Evolutionary conservation across 2,797 vertebrate species (phyloP).

Genomic region (Chrysocyon brachyurus): DNA sequence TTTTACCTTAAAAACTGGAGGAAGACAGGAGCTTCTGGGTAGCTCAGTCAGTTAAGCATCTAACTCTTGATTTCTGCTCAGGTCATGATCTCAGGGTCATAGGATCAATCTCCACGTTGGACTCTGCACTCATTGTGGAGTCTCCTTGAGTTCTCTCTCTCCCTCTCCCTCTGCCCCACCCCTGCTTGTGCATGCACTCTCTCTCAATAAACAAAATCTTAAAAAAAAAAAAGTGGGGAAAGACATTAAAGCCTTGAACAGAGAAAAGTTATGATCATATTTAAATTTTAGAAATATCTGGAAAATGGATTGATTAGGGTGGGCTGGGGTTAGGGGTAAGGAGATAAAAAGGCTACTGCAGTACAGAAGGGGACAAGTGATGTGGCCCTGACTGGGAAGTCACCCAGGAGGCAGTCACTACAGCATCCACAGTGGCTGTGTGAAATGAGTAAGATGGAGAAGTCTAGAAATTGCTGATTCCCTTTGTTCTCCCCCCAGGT

Average conservation of each 20-base stretch:
- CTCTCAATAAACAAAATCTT: neutral
- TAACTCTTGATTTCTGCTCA: neutral
- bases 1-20: slow-evolving; percentile 50
- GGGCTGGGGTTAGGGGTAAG: neutral
- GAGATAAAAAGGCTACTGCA: neutral
- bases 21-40: neutral
- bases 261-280: neutral
- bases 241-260: neutral
- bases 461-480: neutral
- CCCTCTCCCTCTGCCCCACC: neutral
- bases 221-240: neutral
- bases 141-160: neutral
- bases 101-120: neutral
- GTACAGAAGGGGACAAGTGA: neutral
- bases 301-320: neutral
- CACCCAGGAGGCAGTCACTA: neutral
- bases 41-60: neutral
- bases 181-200: too few relatives aligned
- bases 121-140: neutral
- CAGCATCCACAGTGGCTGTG: neutral
- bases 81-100: neutral
- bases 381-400: neutral
- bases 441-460: neutral
- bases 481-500: neutral
- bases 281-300: slow-evolving; percentile 44